Conservation (phyloP, 2,113 vertebrate genomes). For the Xerus inauris region DNA sequence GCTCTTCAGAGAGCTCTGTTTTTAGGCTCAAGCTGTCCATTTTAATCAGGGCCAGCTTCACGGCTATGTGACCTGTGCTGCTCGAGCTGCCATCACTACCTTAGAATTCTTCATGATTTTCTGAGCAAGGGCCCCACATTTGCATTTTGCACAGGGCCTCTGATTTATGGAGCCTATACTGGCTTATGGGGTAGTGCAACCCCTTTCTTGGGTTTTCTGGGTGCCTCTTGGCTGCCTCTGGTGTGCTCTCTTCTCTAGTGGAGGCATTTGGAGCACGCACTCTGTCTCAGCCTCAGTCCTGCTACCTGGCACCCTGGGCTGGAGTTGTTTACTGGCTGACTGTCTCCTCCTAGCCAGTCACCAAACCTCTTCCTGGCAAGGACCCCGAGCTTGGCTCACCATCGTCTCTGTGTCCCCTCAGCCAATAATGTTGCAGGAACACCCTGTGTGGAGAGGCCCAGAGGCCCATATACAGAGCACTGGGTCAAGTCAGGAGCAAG, state of each 20-base stretch:
- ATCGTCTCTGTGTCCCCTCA: background rate
- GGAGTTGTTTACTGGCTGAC: background rate
- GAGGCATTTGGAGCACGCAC: slow-evolving; percentile 17
- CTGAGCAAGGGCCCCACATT: background rate
- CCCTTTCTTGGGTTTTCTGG: background rate
- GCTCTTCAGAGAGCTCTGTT: background rate
- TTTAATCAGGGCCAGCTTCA: background rate
- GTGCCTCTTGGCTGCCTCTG: background rate
- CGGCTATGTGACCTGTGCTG: background rate
- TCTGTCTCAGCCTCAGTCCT: background rate
- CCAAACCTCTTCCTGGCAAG: background rate
- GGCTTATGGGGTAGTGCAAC: background rate
- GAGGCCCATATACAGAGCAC: background rate
- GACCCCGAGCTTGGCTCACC: background rate
- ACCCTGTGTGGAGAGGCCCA: background rate
- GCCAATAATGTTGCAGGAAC: background rate
- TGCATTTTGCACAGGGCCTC: background rate
- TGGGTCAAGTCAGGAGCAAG: background rate
- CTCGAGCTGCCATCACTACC: background rate
- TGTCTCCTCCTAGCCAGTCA: background rate
- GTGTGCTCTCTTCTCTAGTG: background rate
- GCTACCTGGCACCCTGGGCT: background rate
- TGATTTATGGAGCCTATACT: background rate
- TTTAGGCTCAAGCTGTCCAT: background rate
- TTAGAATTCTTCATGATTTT: background rate